These are phyloP conservation scores for Catharus minimus DNA, from an alignment of 2,113 vertebrate species.

Conservation along the genomic window DNA sequence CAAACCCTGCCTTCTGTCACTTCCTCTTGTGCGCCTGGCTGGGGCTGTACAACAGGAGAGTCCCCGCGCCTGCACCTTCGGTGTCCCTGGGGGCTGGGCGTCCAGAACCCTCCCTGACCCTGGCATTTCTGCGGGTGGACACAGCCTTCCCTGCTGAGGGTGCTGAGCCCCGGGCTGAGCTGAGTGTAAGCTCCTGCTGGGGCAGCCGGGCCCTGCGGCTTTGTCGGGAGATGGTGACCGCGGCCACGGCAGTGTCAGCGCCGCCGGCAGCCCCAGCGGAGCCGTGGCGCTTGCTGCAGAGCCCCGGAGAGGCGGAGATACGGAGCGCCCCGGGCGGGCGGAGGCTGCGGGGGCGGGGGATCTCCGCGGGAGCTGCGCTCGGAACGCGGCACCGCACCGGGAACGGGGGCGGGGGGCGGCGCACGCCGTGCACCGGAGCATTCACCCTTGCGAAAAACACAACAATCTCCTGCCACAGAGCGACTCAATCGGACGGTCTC, in stretches of 20 bases:
- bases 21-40: neutral
- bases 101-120: fast-evolving
- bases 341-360: neutral
- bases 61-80: neutral
- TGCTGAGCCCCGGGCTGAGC: neutral
- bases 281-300: too few relatives aligned
- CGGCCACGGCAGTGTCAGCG: fast-evolving
- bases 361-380: neutral
- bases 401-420: neutral
- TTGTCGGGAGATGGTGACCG: neutral
- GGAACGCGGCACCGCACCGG: neutral
- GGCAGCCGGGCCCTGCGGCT: neutral
- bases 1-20: neutral
- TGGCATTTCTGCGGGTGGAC: neutral
- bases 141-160: neutral
- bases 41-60: neutral
- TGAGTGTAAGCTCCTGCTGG: fast-evolving
- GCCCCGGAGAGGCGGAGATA: neutral
- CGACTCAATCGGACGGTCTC: neutral
- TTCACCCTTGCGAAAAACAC: fast-evolving
- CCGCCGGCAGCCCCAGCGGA: neutral
- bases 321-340: fast-evolving
- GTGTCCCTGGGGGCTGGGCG: neutral
- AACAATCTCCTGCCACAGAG: neutral
- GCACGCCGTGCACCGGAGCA: fast-evolving